Evolutionary conservation across 2,797 vertebrate species (phyloP), one percentile per base, ranked within the genome.

Genomic region (Simalia tracyae): DNA sequence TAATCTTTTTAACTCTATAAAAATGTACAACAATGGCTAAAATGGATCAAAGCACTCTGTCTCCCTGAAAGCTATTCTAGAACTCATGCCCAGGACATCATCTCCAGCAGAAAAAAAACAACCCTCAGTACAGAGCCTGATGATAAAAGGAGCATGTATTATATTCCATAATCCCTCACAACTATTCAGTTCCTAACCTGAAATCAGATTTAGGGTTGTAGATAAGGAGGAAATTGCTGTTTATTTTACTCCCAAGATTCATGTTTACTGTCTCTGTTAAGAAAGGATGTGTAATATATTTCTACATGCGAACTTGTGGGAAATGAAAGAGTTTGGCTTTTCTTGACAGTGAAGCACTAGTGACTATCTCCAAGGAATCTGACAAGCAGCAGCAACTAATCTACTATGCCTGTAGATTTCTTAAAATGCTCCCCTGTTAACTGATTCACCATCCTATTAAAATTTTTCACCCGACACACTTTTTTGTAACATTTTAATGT

Each of bases 121-220:
- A 50, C 11, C 17, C 7, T 61, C 50, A 31, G 36, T n/a, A 91
- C 19, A 19, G 31, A 36, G 28, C 19, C 54, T 7, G 15, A 36
- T 84, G 85, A 66, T 57, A 76, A 90, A 81, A 19, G 85, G 50
- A 84, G 3, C 50, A 56, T 14, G 22, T 66, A 86, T 42, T 15
- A 61, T 57, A 85, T 81, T 89, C 57, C 59, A 81, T 66, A 63
- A 86, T 60, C 60, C 24, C 50, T 46, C 64, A 63, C 11, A 64
- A 84, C 22, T 84, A 36, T 88, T 88, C 60, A 2, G 3, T 86
- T 76, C 24, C 42, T 50, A 89, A 60, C 76, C 84, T 59, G 66
- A 84, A 81, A 28, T 89, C 66, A 90, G 68, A 87, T 87, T 92
- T 22, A 50, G 84, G 81, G 68, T 90, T 89, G 87, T 87, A 86